phyloP scores from a whole-genome alignment of 2,797 vertebrate genomes.

The Cryptoblepharus egeriae region DNA sequence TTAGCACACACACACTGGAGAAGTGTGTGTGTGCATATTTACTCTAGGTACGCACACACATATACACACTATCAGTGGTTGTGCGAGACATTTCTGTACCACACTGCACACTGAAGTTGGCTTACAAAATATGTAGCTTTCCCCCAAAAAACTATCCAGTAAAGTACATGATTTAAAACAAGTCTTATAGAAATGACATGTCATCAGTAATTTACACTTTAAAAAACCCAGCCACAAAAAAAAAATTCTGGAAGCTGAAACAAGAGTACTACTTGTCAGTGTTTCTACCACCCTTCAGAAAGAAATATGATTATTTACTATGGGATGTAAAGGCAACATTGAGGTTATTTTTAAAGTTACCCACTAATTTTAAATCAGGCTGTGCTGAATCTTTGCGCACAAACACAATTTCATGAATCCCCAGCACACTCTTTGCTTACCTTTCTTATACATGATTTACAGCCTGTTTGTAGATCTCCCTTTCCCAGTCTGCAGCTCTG shows the following conservation, averaged over 20 bases:
- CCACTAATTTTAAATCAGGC: constrained; percentile 61
- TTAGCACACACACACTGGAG: constrained; percentile 23
- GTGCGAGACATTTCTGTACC: constrained; percentile 70
- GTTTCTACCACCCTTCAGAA: constrained; percentile 80
- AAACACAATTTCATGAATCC: neutral
- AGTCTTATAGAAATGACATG: constrained; percentile 77
- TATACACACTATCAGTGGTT: constrained; percentile 50
- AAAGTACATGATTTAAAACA: constrained; percentile 80
- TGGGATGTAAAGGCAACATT: constrained; percentile 83
- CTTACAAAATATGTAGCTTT: constrained; percentile 77
- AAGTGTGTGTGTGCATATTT: constrained; percentile 57
- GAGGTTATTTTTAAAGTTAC: constrained; percentile 79
- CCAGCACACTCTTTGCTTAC: neutral
- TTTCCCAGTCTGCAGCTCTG: neutral
- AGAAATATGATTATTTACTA: constrained; percentile 78
- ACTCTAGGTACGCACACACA: constrained; percentile 47
- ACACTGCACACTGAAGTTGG: constrained; percentile 72
- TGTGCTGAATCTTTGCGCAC: neutral
- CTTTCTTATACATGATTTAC: neutral
- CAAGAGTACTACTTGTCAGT: constrained; percentile 80
- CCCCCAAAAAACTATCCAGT: constrained; percentile 63
- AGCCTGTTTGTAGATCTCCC: neutral
- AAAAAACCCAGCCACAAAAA: constrained; percentile 80
- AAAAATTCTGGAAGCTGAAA: constrained; percentile 77
- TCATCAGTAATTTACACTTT: constrained; percentile 80